Conservation (phyloP, 2,888 invertebrate genomes). For the Pristionchus entomophagus region DNA sequence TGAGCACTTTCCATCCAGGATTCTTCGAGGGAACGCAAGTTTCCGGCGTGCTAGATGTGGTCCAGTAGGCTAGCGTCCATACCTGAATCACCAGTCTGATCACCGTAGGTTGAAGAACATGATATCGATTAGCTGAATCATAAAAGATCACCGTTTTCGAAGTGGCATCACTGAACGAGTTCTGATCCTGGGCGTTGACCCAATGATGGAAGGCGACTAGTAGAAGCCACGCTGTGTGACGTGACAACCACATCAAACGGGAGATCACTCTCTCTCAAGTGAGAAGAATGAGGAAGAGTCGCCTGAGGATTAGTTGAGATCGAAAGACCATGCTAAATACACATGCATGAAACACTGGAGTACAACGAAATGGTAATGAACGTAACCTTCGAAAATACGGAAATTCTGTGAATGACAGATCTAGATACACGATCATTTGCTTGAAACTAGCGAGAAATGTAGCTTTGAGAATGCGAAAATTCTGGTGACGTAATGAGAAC, state of each 20-base stretch:
- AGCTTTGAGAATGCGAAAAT: too few relatives aligned
- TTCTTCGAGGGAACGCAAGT: slow-evolving; percentile 5
- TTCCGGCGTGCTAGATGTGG: neutral
- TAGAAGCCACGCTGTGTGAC: neutral
- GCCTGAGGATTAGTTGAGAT: neutral
- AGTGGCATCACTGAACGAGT: neutral
- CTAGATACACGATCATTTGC: too few relatives aligned
- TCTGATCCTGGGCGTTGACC: slow-evolving; percentile 6
- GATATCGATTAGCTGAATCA: too few relatives aligned
- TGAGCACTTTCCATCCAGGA: slow-evolving; percentile 29
- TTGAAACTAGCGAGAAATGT: too few relatives aligned
- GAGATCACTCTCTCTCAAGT: neutral
- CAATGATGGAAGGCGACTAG: neutral
- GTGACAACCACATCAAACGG: neutral
- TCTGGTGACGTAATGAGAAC: too few relatives aligned
- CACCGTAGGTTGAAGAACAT: neutral
- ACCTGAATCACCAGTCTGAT: neutral
- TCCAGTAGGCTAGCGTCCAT: slow-evolving; percentile 37
- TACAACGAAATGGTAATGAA: too few relatives aligned
- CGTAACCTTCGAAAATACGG: too few relatives aligned
- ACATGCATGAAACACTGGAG: too few relatives aligned
- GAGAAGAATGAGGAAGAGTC: neutral
- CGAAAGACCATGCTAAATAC: too few relatives aligned
- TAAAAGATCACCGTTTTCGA: neutral
- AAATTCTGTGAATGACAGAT: too few relatives aligned